Conservation (phyloP, 2,888 invertebrate genomes). For the Achlya flavicornis region DNA sequence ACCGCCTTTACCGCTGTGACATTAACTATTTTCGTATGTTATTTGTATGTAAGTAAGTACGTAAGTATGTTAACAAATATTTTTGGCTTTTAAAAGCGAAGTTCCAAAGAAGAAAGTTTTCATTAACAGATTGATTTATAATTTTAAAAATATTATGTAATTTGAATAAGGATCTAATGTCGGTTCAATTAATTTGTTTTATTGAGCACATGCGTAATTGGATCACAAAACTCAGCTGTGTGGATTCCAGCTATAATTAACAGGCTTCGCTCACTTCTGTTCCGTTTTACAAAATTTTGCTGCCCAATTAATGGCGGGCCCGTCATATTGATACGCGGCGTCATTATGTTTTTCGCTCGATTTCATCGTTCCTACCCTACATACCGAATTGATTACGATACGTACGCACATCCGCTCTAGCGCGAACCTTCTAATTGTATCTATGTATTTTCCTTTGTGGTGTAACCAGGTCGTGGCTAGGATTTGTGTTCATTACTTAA, state of each 20-base stretch:
- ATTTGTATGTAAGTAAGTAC: too few species aligned
- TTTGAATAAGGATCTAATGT: too few species aligned
- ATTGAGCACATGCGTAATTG: background rate
- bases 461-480: slow-evolving; percentile 12
- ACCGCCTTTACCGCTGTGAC: too few species aligned
- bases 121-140: too few species aligned
- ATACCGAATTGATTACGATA: slow-evolving; percentile 47
- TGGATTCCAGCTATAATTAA: background rate
- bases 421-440: slow-evolving; percentile 37
- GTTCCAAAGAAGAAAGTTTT: too few species aligned
- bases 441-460: slow-evolving; percentile 30
- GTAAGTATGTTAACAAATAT: too few species aligned
- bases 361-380: slow-evolving; percentile 37
- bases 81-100: too few species aligned
- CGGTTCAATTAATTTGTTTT: too few species aligned
- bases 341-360: slow-evolving; percentile 52
- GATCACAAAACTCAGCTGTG: background rate
- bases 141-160: too few species aligned
- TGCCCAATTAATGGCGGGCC: slow-evolving; percentile 32
- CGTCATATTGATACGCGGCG: slow-evolving; percentile 31
- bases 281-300: slow-evolving; percentile 28
- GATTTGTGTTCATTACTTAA: background rate
- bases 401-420: slow-evolving; percentile 30
- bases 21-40: too few species aligned
- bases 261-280: slow-evolving; percentile 23